Percentiles rank a stretch among this genome's conserved stretches.
Evolutionary conservation across 2,113 vertebrate genomes (phyloP).

Genomic region (Bambusicola thoracicus): DNA sequence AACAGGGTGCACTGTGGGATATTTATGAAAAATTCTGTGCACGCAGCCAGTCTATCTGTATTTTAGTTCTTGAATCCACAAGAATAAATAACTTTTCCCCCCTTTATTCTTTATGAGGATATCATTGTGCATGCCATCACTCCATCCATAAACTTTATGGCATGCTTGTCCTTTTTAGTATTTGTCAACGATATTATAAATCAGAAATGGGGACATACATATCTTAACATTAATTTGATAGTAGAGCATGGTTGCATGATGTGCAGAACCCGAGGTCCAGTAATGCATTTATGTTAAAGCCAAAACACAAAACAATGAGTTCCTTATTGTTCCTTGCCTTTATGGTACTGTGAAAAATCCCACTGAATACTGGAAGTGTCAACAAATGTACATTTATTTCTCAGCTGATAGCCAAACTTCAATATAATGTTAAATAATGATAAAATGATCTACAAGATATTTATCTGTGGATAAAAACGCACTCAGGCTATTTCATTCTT

Average conservation of each 20-base stretch:
- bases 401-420: background rate
- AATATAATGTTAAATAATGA: background rate
- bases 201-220: slow-evolving; percentile 51
- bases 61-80: slow-evolving; percentile 57
- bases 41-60: slow-evolving; percentile 67
- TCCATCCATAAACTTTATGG: slow-evolving; percentile 67
- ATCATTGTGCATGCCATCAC: slow-evolving; percentile 60
- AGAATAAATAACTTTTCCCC: slow-evolving; percentile 61
- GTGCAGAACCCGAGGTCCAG: background rate
- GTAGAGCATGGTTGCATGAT: background rate
- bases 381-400: background rate
- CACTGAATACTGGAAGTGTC: background rate
- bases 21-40: slow-evolving; percentile 75
- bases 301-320: background rate
- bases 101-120: slow-evolving; percentile 64
- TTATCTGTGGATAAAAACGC: background rate
- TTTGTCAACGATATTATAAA: slow-evolving; percentile 62
- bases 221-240: slow-evolving; percentile 62
- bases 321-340: background rate
- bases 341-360: slow-evolving; percentile 1
- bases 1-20: slow-evolving; percentile 75
- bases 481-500: background rate
- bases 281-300: background rate
- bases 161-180: slow-evolving; percentile 55
- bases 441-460: background rate